Evolutionary conservation across 2,888 invertebrate species (phyloP).

Genomic region (Bombyx huttoni): DNA sequence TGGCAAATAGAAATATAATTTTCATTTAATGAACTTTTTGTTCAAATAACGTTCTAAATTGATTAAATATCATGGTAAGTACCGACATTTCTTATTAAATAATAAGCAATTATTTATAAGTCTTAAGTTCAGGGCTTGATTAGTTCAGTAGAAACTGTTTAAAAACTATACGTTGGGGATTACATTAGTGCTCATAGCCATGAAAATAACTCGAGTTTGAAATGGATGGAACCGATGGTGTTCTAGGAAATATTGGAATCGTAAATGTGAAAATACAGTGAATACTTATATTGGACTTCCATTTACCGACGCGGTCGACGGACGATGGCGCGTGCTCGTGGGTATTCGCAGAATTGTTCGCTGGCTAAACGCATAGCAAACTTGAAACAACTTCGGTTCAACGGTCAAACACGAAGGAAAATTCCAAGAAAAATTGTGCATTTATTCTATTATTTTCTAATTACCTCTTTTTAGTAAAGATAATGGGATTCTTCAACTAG

Average conservation of each 20-base stretch:
- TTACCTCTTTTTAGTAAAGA: background rate
- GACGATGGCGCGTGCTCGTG: conserved; percentile 42
- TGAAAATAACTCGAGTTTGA: conserved; percentile 1
- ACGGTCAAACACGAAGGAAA: background rate
- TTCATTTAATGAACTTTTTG: too few relatives aligned
- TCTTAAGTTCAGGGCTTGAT: background rate
- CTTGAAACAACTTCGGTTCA: background rate
- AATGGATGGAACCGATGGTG: conserved; percentile 26
- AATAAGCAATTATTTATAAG: background rate
- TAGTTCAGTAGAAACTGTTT: background rate
- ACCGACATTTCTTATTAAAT: background rate
- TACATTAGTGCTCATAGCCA: background rate
- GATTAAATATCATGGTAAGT: too few relatives aligned
- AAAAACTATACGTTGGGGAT: background rate
- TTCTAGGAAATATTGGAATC: conserved; percentile 53
- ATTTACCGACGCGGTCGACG: conserved; percentile 20
- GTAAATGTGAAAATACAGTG: conserved; percentile 50
- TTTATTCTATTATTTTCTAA: background rate
- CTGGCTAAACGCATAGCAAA: conserved; percentile 22
- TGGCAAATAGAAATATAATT: background rate
- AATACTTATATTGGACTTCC: conserved; percentile 19
- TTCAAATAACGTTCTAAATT: too few relatives aligned
- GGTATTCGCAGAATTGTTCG: conserved; percentile 52
- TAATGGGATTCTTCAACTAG: too few relatives aligned
- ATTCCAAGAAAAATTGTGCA: background rate